A percentile compares a stretch with the other conserved stretches of the same genome.
Evolutionary conservation across 2,113 vertebrate genomes (phyloP).

Genomic region (Myrmophylax atrothorax): DNA sequence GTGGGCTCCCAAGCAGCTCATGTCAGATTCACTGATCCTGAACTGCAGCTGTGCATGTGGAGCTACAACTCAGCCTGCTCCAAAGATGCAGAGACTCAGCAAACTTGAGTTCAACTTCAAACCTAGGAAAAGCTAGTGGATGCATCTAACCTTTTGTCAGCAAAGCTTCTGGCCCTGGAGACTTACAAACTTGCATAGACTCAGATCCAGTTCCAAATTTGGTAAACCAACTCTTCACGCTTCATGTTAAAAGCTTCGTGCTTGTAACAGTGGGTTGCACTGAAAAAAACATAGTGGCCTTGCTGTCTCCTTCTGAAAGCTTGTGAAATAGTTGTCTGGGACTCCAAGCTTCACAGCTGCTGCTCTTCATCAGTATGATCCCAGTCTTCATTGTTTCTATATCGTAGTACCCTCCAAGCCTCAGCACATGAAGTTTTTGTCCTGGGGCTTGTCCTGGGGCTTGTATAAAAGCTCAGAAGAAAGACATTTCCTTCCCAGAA

Average conservation of each 20-base stretch:
- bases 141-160: background rate
- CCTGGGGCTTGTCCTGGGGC: background rate
- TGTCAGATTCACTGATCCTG: background rate
- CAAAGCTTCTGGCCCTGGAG: background rate
- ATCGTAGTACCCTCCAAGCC: background rate
- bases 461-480: background rate
- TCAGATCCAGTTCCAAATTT: background rate
- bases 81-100: background rate
- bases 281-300: background rate
- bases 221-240: background rate
- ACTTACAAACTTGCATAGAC: background rate
- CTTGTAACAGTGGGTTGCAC: background rate
- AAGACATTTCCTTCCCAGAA: background rate
- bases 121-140: background rate
- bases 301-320: background rate
- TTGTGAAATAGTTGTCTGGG: background rate
- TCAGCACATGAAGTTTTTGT: background rate
- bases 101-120: background rate
- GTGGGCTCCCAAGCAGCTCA: background rate
- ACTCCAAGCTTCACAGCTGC: background rate
- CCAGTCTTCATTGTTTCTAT: background rate
- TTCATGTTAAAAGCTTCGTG: background rate
- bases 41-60: background rate
- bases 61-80: background rate
- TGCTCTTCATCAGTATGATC: background rate